phyloP scores from a whole-genome alignment of 2,888 invertebrate genomes.

The Ochlodes sylvanus region DNA sequence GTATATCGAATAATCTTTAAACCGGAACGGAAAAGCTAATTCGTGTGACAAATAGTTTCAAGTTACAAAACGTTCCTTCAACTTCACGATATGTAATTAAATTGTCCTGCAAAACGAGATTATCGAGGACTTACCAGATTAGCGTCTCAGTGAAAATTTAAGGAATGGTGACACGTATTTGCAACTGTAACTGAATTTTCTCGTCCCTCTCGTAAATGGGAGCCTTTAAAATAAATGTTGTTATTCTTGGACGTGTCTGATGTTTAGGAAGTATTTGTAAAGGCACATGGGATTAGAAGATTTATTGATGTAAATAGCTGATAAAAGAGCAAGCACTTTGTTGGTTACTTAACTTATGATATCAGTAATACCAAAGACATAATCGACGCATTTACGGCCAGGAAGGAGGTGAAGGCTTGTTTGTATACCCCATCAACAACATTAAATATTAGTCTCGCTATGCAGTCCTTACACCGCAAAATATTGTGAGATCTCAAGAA shows the following conservation, averaged over 20 bases:
- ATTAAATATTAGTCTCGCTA: too few species aligned
- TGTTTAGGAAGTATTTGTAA: neutral
- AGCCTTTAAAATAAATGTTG: conserved; percentile 22
- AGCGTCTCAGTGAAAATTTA: conserved; percentile 21
- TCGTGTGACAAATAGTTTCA: neutral
- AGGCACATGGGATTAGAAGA: neutral
- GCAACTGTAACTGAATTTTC: conserved; percentile 32
- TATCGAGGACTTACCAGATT: conserved; percentile 15
- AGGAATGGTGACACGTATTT: conserved; percentile 25
- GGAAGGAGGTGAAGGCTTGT: too few species aligned
- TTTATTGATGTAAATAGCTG: neutral
- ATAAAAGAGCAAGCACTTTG: too few species aligned
- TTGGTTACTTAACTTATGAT: too few species aligned
- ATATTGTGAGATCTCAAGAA: too few species aligned
- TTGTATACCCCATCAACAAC: too few species aligned
- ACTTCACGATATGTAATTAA: conserved; percentile 17
- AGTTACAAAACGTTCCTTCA: neutral
- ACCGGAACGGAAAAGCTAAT: neutral
- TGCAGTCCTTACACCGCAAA: too few species aligned
- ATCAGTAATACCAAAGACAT: too few species aligned
- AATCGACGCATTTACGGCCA: too few species aligned
- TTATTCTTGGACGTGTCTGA: conserved; percentile 21
- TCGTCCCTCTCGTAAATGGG: conserved; percentile 24
- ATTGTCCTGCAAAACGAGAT: conserved; percentile 22
- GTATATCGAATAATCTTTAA: too few species aligned